Evolutionary conservation across 2,888 invertebrate species (phyloP), one percentile per base, ranked within the genome.

Genomic region (Phania funesta): DNA sequence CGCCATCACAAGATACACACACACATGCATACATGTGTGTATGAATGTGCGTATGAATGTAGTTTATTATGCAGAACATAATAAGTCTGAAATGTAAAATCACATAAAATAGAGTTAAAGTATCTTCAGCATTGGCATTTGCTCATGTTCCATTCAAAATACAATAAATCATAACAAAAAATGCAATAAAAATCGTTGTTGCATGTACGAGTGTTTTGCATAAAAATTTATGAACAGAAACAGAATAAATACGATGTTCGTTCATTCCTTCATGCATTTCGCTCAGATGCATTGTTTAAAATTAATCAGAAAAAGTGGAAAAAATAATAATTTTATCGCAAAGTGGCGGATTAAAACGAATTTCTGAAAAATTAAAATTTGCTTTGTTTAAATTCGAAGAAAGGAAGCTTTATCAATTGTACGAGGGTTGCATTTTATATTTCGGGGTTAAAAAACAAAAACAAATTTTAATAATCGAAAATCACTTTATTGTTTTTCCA

Each of bases 141-240:
- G 32, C 22, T 62, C 18, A 16, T 50, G 41, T 60, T 70, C 29
- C 62, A 64, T 48, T 64, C 18, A 78, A 38, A 70, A 71, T 32
- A 24, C 54, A 65, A 78, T 78, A 78, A 78, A 78, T 78, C 70
- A 71, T n/a, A 71, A 2, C 18, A 20, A 32, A 16, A 73, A 77
- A 48, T 75, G 41, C 41, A 44, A 32, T 32, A 44, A 68, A 52
- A 60, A 20, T 9, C 35, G 5, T 50, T 50, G 44, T 73, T 71
- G 56, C 48, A 75, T 44, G 41, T 56, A 44, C 24, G 7, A 62
- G 8, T 41, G 48, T 58, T 58, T 38, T 56, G 26, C 26, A 58
- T 75, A 13, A 9, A 71, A 67, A 60, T 74, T 54, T 67, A 71
- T 71, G 56, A 13, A 41, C 41, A 29, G 26, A 41, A 78, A 46